These are phyloP conservation scores for Umimayanthus chanpuru DNA, from an alignment of 92 coral and sea anemone genomes.

Conservation along the genomic window DNA sequence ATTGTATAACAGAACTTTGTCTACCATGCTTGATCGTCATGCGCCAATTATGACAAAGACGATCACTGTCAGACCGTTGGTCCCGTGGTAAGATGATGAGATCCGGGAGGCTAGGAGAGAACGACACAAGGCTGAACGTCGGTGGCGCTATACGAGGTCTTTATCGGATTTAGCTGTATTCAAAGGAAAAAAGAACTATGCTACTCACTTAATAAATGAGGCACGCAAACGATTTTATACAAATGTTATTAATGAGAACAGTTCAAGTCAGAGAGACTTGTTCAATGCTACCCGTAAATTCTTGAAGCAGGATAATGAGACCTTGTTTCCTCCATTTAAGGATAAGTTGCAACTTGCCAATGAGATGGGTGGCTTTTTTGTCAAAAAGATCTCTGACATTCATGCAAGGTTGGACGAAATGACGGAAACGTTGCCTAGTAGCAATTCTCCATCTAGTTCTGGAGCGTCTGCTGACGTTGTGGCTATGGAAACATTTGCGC, in stretches of 20 bases:
- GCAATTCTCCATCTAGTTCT: too few species aligned
- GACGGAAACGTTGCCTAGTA: too few species aligned
- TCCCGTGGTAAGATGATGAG: not conserved
- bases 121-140: slow-evolving; percentile 3
- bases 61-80: too few species aligned
- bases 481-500: too few species aligned
- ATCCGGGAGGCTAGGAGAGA: slow-evolving; percentile 1
- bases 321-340: not conserved
- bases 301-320: not conserved
- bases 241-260: not conserved
- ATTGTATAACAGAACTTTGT: too few species aligned
- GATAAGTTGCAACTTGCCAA: not conserved
- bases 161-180: not conserved
- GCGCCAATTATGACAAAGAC: too few species aligned
- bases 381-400: not conserved
- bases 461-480: too few species aligned
- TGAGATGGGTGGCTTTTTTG: not conserved
- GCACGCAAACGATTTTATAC: not conserved
- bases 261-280: not conserved
- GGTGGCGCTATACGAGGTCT: not conserved
- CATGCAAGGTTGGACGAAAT: not conserved
- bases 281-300: not conserved
- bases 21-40: too few species aligned
- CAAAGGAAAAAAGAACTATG: not conserved
- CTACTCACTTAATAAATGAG: not conserved